These are phyloP conservation scores for Halcyon leucocephala DNA, from an alignment of 2,797 vertebrate species.

Conservation along the genomic window DNA sequence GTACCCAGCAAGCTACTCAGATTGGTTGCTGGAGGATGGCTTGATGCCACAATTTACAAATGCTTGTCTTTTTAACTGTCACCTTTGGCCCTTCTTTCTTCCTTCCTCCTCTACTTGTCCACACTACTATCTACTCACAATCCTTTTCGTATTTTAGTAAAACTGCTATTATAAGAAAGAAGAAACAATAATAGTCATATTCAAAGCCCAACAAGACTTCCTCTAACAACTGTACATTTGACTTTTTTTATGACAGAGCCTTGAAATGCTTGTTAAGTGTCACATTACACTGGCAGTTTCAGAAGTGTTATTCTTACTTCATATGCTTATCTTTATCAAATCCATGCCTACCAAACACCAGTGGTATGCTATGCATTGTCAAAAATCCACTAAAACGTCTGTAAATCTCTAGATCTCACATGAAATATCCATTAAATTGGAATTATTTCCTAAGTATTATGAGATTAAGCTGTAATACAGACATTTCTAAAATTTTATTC, in stretches of 20 bases:
- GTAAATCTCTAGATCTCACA: not conserved
- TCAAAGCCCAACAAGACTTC: not conserved
- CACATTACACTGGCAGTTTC: not conserved
- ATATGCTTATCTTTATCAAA: not conserved
- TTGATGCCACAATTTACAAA: not conserved
- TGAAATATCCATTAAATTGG: not conserved
- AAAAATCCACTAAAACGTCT: not conserved
- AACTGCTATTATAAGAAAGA: not conserved
- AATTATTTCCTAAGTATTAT: not conserved
- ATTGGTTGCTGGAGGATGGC: not conserved
- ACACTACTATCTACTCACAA: not conserved
- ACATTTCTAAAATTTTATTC: not conserved
- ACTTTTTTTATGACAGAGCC: not conserved
- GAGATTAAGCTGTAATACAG: not conserved
- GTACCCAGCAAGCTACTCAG: not conserved
- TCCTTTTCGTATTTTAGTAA: not conserved
- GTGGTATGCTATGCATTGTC: not conserved
- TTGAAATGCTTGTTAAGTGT: not conserved
- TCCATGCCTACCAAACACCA: not conserved
- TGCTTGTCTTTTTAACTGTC: not conserved
- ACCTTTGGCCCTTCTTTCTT: not conserved
- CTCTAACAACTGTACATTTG: not conserved
- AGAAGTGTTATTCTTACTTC: not conserved
- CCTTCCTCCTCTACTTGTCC: not conserved
- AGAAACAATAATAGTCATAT: not conserved